Evolutionary conservation across 2,113 vertebrate genomes (phyloP).

Genomic region (Aviceda subcristata): DNA sequence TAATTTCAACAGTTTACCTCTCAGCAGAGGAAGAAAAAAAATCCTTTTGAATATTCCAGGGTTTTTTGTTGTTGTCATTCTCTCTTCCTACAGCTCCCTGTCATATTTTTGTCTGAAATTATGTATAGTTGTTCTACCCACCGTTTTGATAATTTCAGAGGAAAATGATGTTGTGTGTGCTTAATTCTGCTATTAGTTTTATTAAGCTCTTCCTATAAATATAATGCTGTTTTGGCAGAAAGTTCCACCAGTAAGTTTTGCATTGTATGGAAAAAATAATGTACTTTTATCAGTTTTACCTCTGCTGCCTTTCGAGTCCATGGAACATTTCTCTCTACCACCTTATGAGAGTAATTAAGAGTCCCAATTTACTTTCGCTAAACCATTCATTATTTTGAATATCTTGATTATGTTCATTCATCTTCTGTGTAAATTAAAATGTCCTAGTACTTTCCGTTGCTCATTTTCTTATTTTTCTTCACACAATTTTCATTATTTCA

Average conservation of each 20-base stretch:
- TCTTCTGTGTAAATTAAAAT: not conserved
- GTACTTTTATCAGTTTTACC: not conserved
- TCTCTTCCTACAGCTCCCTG: no score
- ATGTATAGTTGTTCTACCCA: not conserved
- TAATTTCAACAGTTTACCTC: no score
- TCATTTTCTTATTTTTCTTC: not conserved
- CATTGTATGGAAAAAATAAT: not conserved
- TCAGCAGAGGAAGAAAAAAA: no score
- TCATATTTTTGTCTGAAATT: not conserved
- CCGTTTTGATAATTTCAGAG: not conserved
- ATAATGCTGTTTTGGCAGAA: not conserved
- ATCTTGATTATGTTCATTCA: not conserved
- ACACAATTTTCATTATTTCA: not conserved
- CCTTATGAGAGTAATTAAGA: not conserved
- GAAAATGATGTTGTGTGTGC: not conserved
- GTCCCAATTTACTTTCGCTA: not conserved
- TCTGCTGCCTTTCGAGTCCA: not conserved
- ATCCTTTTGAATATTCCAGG: no score
- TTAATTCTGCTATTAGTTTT: not conserved
- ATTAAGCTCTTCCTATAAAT: not conserved
- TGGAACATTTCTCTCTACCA: not conserved
- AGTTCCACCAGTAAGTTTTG: not conserved
- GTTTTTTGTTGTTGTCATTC: no score
- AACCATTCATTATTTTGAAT: not conserved
- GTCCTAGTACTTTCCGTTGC: not conserved